Base-by-base conservation (phyloP, 1,140 invertebrate genomes). In the Tribolium madens region DNA sequence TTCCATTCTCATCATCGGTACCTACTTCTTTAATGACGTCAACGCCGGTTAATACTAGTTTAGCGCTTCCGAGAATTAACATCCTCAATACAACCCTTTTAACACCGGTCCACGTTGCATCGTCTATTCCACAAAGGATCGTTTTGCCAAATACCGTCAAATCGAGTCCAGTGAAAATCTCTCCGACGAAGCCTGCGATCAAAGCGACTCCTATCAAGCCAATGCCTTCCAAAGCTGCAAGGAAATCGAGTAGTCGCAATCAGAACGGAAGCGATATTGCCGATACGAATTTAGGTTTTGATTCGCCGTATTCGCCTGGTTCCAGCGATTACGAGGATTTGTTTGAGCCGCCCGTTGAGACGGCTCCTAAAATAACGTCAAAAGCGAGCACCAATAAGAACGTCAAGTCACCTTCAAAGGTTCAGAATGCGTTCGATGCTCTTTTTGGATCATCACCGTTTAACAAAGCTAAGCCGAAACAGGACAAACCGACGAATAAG, bases 301-400 rank as follows among this genome's bases (percentile, higher is more conserved):
- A 94, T 64, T 95, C 94, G 7, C 95, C 95, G 0, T 95, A 95
- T 86, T 95, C 94, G 15, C 94, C 94, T 0, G 94, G 93, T 17
- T 94, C 93, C 1, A 93, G 91, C 77, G 91, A 96, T 82, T 95
- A 93, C 80, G 93, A 95, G 82, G 95, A 95, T 84, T 88, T 96
- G 36, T 96, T 96, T 87, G 93, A 95, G 86, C 94, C 95, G 18
- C 94, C 94, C 13, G 86, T 87, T n/a, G 88, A 88, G 18, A 86
- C 86, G 76, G 86, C 86, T 13, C 87, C 85, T 74, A 86, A 84
- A 26, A 60, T 80, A 5, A 70, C 74, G n/a, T 79, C 76, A 2
- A 79, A 71, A 18, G 15, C 70, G 81, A 26, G n/a, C n/a, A 75
- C 79, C 76, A 81, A 83, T 75, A 75, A 79, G 73, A 14, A 84